These are phyloP conservation scores for Vimba vimba DNA, from an alignment of 2,113 vertebrate genomes.

Conservation along the genomic window DNA sequence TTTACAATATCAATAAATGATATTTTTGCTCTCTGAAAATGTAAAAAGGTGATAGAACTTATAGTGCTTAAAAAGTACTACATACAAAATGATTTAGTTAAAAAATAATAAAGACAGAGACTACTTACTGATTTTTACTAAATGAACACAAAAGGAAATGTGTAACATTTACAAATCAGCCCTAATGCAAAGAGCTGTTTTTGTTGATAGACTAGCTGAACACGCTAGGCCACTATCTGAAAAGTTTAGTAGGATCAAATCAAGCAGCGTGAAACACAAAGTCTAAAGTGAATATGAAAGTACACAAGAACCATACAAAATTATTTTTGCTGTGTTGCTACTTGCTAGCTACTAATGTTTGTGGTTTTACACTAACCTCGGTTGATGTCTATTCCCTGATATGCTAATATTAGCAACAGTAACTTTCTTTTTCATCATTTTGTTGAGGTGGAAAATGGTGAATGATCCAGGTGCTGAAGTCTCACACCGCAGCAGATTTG, in stretches of 20 bases:
- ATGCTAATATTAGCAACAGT: not conserved
- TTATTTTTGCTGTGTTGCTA: not conserved
- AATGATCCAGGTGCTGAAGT: slow-evolving; percentile 10
- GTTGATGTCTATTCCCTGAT: not conserved
- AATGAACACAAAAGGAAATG: no score
- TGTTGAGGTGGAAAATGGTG: not conserved
- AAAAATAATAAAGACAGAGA: no score
- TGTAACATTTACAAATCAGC: no score
- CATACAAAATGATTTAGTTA: no score
- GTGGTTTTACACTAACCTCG: not conserved
- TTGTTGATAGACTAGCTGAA: not conserved
- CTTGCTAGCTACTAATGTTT: no score
- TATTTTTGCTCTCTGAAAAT: no score
- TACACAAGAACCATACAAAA: not conserved
- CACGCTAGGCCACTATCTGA: not conserved
- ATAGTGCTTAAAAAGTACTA: no score
- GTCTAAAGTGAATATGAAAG: not conserved
- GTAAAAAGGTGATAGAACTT: no score
- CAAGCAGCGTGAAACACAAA: not conserved
- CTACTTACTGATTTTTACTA: no score
- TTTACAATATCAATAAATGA: no score
- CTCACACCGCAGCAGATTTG: slow-evolving; percentile 14
- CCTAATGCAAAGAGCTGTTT: not conserved
- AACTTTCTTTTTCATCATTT: not conserved
- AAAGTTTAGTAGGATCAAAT: not conserved